Evolutionary conservation across 2,888 invertebrate genomes (phyloP).

Genomic region (Erebia palarica): DNA sequence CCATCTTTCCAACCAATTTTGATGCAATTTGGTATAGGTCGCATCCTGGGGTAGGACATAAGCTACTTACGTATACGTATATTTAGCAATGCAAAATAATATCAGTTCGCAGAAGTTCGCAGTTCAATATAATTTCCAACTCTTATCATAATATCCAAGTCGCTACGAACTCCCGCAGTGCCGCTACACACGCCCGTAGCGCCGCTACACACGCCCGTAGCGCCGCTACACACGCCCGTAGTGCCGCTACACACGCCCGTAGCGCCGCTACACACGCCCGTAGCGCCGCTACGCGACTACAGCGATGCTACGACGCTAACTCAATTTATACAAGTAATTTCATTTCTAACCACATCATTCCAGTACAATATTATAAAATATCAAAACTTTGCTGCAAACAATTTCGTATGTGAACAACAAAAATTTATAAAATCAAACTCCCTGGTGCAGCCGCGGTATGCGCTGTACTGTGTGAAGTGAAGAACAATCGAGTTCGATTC

Average conservation of each 20-base stretch:
- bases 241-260: background rate
- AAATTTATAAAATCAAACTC: too few species aligned
- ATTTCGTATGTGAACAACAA: too few species aligned
- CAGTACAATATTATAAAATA: too few species aligned
- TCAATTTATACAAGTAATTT: background rate
- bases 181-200: background rate
- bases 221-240: background rate
- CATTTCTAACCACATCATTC: background rate
- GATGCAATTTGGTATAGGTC: too few species aligned
- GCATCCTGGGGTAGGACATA: too few species aligned
- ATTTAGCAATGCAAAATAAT: too few species aligned
- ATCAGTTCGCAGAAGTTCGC: background rate
- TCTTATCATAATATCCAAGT: background rate
- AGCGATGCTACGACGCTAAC: background rate
- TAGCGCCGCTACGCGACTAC: background rate
- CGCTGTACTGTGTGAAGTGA: too few species aligned
- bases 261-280: background rate
- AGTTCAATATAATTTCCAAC: background rate
- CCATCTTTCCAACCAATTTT: too few species aligned
- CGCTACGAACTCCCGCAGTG: background rate
- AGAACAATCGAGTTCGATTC: too few species aligned
- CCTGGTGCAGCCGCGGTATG: too few species aligned
- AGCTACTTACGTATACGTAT: too few species aligned
- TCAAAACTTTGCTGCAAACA: too few species aligned
- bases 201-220: constrained; percentile 7